These are phyloP conservation scores for Ethmia dodecea DNA, from an alignment of 2,888 invertebrate genomes.

Conservation along the genomic window DNA sequence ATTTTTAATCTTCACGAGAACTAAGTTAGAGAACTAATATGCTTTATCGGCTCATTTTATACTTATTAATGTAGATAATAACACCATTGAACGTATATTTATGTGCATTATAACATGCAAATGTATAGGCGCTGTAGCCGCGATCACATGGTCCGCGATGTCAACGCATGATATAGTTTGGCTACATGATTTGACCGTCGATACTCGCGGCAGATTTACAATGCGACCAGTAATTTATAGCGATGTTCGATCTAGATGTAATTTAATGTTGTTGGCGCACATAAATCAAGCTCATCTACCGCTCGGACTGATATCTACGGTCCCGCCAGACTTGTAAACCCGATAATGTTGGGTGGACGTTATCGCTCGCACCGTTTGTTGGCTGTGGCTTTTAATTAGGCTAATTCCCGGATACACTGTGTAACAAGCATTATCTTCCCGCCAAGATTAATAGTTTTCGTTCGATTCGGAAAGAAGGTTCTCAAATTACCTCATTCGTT, in stretches of 20 bases:
- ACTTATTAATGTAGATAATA: too few relatives aligned
- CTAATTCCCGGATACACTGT: slow-evolving; percentile 19
- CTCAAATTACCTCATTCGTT: too few relatives aligned
- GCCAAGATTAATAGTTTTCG: too few relatives aligned
- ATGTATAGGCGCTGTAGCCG: slow-evolving; percentile 4
- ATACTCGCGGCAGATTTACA: slow-evolving; percentile 72
- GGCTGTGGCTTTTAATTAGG: slow-evolving; percentile 37
- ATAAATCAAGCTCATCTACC: slow-evolving; percentile 71
- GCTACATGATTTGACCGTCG: slow-evolving; percentile 65
- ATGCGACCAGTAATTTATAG: slow-evolving; percentile 69
- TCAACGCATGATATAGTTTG: slow-evolving; percentile 57
- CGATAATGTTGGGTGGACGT: slow-evolving; percentile 44
- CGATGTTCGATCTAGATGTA: slow-evolving; percentile 74
- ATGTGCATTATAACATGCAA: too few relatives aligned
- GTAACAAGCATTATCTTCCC: slow-evolving; percentile 3
- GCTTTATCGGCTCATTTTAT: too few relatives aligned
- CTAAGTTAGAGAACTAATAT: too few relatives aligned
- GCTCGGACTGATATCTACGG: slow-evolving; percentile 50
- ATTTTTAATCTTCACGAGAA: too few relatives aligned
- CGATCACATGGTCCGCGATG: slow-evolving; percentile 28
- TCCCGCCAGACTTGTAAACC: slow-evolving; percentile 46
- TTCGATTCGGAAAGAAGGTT: too few relatives aligned
- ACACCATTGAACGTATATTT: too few relatives aligned
- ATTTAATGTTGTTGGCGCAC: slow-evolving; percentile 70
- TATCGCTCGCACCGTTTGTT: slow-evolving; percentile 36